Evolutionary conservation across 2,797 vertebrate species (phyloP).

Genomic region (Danionella dracula): DNA sequence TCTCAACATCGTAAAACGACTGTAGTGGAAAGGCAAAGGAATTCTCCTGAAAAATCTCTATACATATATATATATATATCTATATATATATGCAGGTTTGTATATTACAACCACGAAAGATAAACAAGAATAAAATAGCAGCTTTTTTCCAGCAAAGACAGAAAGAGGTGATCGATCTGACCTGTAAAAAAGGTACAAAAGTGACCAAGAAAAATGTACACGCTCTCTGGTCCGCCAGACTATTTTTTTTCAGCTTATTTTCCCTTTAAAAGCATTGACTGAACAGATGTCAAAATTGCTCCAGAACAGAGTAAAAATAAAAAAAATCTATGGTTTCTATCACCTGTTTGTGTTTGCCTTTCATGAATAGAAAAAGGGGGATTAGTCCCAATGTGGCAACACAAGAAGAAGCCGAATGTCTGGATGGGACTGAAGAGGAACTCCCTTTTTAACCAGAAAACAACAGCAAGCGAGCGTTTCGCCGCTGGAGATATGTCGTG

Average conservation of each 20-base stretch:
- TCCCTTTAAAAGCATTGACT: neutral
- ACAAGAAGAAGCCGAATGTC: neutral
- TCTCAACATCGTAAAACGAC: constrained; percentile 69
- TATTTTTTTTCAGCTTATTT: constrained; percentile 38
- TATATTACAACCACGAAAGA: constrained; percentile 96
- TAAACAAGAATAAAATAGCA: constrained; percentile 92
- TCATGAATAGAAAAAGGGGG: constrained; percentile 23
- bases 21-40: constrained; percentile 73
- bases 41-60: constrained; percentile 83
- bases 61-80: too few species aligned
- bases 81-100: constrained; percentile 61
- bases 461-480: constrained; percentile 62
- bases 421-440: neutral
- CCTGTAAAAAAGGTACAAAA: constrained; percentile 98
- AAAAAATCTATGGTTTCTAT: neutral
- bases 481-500: constrained; percentile 66
- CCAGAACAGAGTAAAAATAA: too few species aligned
- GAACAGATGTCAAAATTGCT: too few species aligned
- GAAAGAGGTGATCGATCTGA: constrained; percentile 87
- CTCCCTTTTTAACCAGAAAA: constrained; percentile 6
- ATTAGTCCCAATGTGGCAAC: constrained; percentile 68
- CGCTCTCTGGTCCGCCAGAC: constrained; percentile 80
- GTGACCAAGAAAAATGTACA: constrained; percentile 84
- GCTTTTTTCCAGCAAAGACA: constrained; percentile 97
- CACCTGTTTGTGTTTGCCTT: constrained; percentile 26